Evolutionary conservation across 1,140 invertebrate genomes (phyloP), one percentile per base, ranked within the genome.

Genomic region (Micrasema longulum): DNA sequence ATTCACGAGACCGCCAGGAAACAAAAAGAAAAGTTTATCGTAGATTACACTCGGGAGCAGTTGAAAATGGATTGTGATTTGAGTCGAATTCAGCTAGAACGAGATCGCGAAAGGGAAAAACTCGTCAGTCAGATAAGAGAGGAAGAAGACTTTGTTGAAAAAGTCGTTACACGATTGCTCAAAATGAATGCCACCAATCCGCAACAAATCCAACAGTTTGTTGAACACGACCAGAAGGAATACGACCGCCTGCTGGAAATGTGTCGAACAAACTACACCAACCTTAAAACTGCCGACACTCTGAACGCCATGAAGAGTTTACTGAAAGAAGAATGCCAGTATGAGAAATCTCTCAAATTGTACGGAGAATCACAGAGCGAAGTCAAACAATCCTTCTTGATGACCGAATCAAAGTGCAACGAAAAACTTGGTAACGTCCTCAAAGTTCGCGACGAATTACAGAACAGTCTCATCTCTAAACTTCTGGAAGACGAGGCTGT

Each of bases 401-500:
- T 83, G 31, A 77, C 82, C 57, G 83, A 86, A 60, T 77, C 88
- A 62, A 86, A 87, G 75, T 87, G 85, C 74, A 87, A 87, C 75
- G 78, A 85, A 60, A 87, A 90, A 76, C 76, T 92, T 66, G 79
- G 84, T 14, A 83, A 88, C 78, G 79, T 91, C 52, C 82, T 91
- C 53, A 84, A 86, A 79, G 84, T 87, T 63, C 88, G 90, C 78
- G 88, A 89, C 78, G 83, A 86, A 72, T 85, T 86, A 43, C 87
- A 88, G 41, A 82, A 86, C 72, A 81, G 84, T 75, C 80, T 91
- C 57, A 81, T 91, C 10, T 82, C 85, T 35, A 85, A 87, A 77
- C 79, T 92, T 65, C 83, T 88, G 74, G 84, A 89, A 77, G 89
- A 92, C 78, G 89, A 89, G 78, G 88, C 90, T 71, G 78, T 93